phyloP scores from a whole-genome alignment of 2,888 invertebrate species.

The Aelia acuminata region DNA sequence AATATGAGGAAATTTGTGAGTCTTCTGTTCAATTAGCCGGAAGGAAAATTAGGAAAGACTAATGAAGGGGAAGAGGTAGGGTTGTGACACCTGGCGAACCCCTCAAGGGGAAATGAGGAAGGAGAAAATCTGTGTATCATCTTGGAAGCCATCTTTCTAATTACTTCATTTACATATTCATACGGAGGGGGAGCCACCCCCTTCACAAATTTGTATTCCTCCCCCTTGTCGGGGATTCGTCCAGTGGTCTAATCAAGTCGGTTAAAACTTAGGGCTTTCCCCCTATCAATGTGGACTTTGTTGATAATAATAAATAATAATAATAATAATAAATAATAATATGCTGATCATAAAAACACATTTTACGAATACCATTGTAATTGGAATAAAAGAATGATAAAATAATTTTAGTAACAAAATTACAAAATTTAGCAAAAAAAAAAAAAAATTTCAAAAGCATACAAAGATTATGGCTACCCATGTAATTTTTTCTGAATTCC shows the following conservation, averaged over 20 bases:
- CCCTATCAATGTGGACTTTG: too few species aligned
- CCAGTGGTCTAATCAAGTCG: not conserved
- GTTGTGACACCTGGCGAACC: not conserved
- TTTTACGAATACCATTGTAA: too few species aligned
- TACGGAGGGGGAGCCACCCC: not conserved
- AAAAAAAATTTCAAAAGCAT: too few species aligned
- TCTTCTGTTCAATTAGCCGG: not conserved
- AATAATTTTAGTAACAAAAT: too few species aligned
- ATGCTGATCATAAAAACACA: too few species aligned
- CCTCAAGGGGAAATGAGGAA: not conserved
- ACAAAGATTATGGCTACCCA: too few species aligned
- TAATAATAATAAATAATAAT: too few species aligned
- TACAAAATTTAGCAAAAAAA: too few species aligned
- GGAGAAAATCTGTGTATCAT: conserved; percentile 43
- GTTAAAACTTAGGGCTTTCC: not conserved
- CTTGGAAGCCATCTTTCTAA: conserved; percentile 1
- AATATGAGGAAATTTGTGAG: not conserved
- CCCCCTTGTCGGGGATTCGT: not conserved
- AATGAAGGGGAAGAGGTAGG: not conserved
- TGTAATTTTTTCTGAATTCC: too few species aligned
- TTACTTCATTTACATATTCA: conserved; percentile 46
- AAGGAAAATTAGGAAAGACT: not conserved
- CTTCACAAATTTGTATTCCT: conserved; percentile 33
- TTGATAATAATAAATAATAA: too few species aligned
- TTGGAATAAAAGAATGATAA: too few species aligned